phyloP scores from a whole-genome alignment of 2,888 invertebrate genomes.

The Abrostola triplasia region DNA sequence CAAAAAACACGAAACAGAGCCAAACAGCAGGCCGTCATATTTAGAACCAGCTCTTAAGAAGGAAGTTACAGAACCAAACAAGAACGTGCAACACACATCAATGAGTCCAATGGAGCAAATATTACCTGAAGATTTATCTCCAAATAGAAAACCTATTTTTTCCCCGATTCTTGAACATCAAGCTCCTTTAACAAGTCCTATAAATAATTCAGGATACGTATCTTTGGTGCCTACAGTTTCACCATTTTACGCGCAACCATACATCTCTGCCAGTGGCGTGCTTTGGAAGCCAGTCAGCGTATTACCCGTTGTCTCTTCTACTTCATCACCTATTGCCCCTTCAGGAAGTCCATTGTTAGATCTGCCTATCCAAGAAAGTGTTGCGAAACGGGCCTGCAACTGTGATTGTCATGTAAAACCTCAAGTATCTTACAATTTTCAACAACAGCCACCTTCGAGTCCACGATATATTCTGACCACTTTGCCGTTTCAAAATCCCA shows the following conservation, averaged over 20 bases:
- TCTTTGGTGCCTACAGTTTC: constrained; percentile 59
- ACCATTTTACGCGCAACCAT: constrained; percentile 61
- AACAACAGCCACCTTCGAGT: constrained; percentile 44
- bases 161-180: constrained; percentile 15
- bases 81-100: neutral
- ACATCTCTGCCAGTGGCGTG: constrained; percentile 61
- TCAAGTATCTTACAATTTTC: constrained; percentile 42
- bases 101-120: constrained; percentile 35
- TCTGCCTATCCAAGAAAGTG: constrained; percentile 34
- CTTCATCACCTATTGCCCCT: constrained; percentile 40
- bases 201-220: constrained; percentile 45
- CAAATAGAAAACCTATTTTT: constrained; percentile 22
- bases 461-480: constrained; percentile 70
- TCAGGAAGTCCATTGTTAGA: constrained; percentile 37
- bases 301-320: constrained; percentile 59
- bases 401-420: constrained; percentile 69
- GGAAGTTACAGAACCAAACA: constrained; percentile 11
- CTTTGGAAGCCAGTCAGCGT: constrained; percentile 71
- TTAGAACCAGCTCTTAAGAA: neutral
- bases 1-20: constrained; percentile 27
- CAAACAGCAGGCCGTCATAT: neutral
- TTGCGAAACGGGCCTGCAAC: constrained; percentile 57
- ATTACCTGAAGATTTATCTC: constrained; percentile 62
- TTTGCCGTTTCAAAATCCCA: constrained; percentile 61
- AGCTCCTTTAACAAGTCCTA: constrained; percentile 15